Base-by-base conservation (phyloP, 2,797 vertebrate species). In the Amblyraja radiata region DNA sequence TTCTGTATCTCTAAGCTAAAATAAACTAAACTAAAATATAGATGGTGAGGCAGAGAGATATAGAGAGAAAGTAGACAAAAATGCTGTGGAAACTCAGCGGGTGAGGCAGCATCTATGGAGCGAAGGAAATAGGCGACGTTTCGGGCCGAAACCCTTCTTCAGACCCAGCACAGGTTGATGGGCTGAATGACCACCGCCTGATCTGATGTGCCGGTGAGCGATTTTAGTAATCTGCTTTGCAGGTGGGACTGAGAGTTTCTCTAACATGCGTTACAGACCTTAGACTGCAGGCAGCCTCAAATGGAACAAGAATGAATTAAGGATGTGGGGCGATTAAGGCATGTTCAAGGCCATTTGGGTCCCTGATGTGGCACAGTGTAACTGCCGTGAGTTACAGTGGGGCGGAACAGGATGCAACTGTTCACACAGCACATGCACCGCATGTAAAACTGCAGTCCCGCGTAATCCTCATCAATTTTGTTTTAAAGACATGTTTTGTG, bases 391-490 rank as follows among this genome's bases (percentile, higher is more conserved):
- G 23, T 18, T 68, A 65, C 61, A 68, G 9, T 88, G 84, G 65
- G n/a, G n/a, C 84, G 6, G 84, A 88, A 36, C 63, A 88, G n/a
- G 63, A 88, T 65, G 14, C 65, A 68, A 68, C 84, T 65, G n/a
- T 78, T 6, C n/a, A 36, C n/a, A 36, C 84, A 88, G 61, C 61
- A 1, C 61, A 68, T 2, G 13, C 61, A 36, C n/a, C n/a, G 61
- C 84, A 65, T 21, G 32, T 88, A 68, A 88, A 36, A 61, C 83
- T 68, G 84, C 84, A 68, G 61, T 21, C n/a, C n/a, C 6, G 2
- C 36, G 84, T 32, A 88, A 88, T 1, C 14, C 84, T 68, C 61
- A 88, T 63, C 83, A 88, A 88, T 88, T 88, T 88, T 21, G 61
- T 68, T 88, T 21, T 32, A 88, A 88, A 88, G 28, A 21, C 6